Base-by-base conservation (phyloP, 1,140 invertebrate species). In the Dreissena rostriformis region DNA sequence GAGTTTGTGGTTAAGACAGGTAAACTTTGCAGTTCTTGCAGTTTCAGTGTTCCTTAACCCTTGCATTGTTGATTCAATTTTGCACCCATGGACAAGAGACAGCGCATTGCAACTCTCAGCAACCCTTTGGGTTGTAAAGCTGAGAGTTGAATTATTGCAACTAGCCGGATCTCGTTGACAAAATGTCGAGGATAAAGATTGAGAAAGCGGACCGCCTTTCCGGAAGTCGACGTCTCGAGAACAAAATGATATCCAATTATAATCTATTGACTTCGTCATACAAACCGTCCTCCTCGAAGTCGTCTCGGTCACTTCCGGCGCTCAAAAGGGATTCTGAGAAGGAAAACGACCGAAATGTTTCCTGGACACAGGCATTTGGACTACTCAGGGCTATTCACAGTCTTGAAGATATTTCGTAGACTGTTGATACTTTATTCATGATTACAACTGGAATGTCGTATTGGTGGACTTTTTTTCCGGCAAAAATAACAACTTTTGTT, bases 351-450 rank as follows among this genome's bases (percentile, higher is more conserved):
- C 28, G 75, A 6, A 76, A 55, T 14, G 82, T 84, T 17, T 53
- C 74, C 15, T 84, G 82, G 82, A 84, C 82, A 17, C 73, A 84
- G 51, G 82, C 82, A 17, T 77, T 84, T 53, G 82, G 82, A 55
- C 17, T 84, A 65, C 29, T 84, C 2, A 52, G 75, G 17, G 67
- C 52, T 29, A 77, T 77, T 53, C 82, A 78, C 55, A 84, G 82
- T 72, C 29, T 77, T 11, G 78, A 79, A 29, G 74, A 76, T 24
- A 57, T 53, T 63, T 55, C 52, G 22, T 61, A 61, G 57, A 19
- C 39, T 39, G 39, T 39, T 5, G 8, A 39, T 2, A 39, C 39
- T n/a, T n/a, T n/a, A 39, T 39, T 39, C 39, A 8, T 39, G 39
- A 8, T 39, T 39, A 39, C 39, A 39, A 39, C 39, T 39, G 4